Evolutionary conservation across 2,113 vertebrate genomes (phyloP), one percentile per base, ranked within the genome.

Genomic region (Ceuthmochares aereus): DNA sequence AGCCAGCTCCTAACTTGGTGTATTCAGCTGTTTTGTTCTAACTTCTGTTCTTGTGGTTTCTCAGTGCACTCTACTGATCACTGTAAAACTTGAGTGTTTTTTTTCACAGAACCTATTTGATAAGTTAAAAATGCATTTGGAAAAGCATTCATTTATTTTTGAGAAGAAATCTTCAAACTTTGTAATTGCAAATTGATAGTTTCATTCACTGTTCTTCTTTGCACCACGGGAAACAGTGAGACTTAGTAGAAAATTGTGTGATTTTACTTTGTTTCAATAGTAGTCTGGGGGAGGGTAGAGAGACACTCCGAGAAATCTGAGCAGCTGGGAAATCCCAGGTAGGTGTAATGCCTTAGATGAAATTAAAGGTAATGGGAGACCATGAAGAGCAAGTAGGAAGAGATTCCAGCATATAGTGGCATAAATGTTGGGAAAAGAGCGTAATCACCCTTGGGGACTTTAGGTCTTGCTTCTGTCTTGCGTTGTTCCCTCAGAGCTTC

Each of bases 311-410:
- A 36, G 52, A 87, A 34, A 36, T 81, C 85, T 87, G 63, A 58
- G 76, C 79, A 87, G 47, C 87, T 83, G 68, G 58, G 89, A 91
- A 80, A 85, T 91, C 37, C 14, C 90, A 92, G 92, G 81, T 96
- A 92, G 87, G 93, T 94, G 60, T 75, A 86, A 84, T 78, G 52
- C 32, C 34, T 66, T 72, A 67, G 34, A 67, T 89, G 21, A 88
- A 93, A 72, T 70, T 14, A 51, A 85, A 93, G 45, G 45, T 63
- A 70, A 17, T 54, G 74, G 34, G 54, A 79, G 51, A 49, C 84
- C 59, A 87, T 66, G 91, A 82, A 75, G 77, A 96, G 78, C 77
- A 54, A 47, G 75, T 85, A 60, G 90, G 85, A 93, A 86, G 64
- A 78, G 85, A 88, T 96, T 91, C 72, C 52, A 75, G 27, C 2